A percentile compares a stretch with the other conserved stretches of the same genome.
Conservation (phyloP, 2,113 vertebrate genomes). For the Crotalus viridis region DNA sequence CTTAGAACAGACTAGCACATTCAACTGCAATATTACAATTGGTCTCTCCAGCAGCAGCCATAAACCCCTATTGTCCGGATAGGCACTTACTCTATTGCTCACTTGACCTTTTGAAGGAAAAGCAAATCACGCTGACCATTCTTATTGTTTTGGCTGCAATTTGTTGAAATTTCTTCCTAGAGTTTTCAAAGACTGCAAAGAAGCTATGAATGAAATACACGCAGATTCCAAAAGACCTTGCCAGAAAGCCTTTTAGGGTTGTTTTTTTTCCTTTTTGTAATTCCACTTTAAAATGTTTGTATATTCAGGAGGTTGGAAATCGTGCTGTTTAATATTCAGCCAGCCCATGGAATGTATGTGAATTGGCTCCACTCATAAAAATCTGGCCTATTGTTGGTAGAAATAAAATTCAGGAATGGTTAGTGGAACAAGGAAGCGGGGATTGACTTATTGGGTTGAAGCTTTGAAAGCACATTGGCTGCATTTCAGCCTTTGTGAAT, state of each 20-base stretch:
- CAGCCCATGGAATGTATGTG: background rate
- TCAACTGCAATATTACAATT: background rate
- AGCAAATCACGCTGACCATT: background rate
- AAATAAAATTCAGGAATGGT: constrained; percentile 2
- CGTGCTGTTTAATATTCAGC: background rate
- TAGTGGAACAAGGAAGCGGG: background rate
- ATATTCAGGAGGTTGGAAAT: background rate
- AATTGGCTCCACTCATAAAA: background rate
- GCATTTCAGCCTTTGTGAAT: constrained; percentile 18
- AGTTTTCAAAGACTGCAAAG: constrained; percentile 25
- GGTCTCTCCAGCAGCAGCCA: background rate
- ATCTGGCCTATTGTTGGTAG: background rate
- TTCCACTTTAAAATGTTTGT: background rate
- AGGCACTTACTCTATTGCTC: background rate
- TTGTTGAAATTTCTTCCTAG: constrained; percentile 8
- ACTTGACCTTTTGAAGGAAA: background rate
- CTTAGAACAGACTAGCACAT: background rate
- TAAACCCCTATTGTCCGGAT: background rate
- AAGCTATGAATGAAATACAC: background rate
- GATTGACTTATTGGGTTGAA: constrained; percentile 34
- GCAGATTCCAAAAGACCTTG: background rate
- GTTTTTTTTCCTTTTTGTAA: background rate
- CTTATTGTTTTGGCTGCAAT: background rate
- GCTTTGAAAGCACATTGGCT: constrained; percentile 22
- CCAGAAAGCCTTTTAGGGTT: background rate